Conservation (phyloP, 1,140 invertebrate species). For the Nasonia giraulti region DNA sequence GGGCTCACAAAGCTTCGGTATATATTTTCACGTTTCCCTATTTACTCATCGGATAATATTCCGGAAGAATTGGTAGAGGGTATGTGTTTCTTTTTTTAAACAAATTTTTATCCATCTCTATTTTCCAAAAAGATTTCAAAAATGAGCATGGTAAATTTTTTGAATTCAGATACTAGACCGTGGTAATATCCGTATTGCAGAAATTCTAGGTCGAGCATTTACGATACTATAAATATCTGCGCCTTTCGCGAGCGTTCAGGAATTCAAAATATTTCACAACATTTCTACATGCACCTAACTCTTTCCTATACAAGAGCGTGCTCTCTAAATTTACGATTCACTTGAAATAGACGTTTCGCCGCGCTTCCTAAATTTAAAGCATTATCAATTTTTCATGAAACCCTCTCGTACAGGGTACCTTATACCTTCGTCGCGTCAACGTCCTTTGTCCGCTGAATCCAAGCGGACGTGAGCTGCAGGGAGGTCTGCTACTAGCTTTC, state of each 20-base stretch:
- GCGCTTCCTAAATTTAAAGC: slow-evolving; percentile 2
- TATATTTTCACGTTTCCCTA: background rate
- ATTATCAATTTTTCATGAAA: slow-evolving; percentile 22
- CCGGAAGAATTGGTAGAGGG: no score
- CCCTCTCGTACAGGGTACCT: background rate
- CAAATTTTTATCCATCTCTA: no score
- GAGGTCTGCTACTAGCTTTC: no score
- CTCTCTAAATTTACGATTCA: background rate
- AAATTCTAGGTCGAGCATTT: no score
- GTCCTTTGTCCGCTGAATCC: background rate
- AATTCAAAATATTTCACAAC: no score
- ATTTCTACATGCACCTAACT: background rate
- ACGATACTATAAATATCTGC: no score
- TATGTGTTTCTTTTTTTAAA: no score
- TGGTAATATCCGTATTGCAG: no score
- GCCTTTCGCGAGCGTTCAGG: no score
- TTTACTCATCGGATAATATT: background rate
- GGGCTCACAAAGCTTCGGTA: background rate
- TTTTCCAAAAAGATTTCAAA: no score
- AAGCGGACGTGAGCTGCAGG: background rate
- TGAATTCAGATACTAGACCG: no score
- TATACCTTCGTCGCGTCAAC: background rate
- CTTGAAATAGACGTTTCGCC: background rate
- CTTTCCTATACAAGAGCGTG: background rate
- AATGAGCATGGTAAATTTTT: no score